Conservation (phyloP, 2,888 invertebrate genomes). For the Oasisia sp. region DNA sequence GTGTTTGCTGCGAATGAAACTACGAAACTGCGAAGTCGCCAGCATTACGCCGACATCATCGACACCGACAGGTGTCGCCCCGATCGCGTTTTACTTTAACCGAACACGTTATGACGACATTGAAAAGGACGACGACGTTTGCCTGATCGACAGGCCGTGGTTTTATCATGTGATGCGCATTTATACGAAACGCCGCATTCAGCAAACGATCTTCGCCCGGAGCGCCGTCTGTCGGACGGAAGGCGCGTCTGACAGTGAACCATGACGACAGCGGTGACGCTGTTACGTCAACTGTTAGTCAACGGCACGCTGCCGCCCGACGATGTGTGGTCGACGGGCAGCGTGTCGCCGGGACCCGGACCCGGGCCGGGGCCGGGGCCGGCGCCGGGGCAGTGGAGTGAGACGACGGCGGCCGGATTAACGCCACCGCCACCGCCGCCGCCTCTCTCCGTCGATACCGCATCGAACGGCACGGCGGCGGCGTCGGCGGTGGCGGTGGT, state of each 20-base stretch:
- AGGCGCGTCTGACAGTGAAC: background rate
- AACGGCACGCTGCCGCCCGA: background rate
- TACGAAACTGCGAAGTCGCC: background rate
- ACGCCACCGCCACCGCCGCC: background rate
- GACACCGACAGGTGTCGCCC: background rate
- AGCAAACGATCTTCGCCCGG: background rate
- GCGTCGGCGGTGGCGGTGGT: background rate
- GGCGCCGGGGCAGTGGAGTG: background rate
- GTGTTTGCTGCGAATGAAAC: background rate
- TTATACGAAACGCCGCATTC: background rate
- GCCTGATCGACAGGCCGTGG: background rate
- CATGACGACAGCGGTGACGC: background rate
- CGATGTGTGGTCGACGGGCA: background rate
- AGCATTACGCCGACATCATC: background rate
- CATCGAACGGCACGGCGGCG: background rate
- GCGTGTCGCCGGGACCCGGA: background rate
- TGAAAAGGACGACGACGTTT: background rate
- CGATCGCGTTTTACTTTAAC: background rate
- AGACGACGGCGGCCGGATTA: background rate
- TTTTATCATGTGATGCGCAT: background rate
- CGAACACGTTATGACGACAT: background rate
- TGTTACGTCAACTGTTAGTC: slow-evolving; percentile 3
- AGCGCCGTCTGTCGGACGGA: background rate
- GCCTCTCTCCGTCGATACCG: background rate
- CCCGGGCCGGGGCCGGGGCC: background rate